Evolutionary conservation across 2,888 invertebrate genomes (phyloP).

Genomic region (Oasisia sp.): DNA sequence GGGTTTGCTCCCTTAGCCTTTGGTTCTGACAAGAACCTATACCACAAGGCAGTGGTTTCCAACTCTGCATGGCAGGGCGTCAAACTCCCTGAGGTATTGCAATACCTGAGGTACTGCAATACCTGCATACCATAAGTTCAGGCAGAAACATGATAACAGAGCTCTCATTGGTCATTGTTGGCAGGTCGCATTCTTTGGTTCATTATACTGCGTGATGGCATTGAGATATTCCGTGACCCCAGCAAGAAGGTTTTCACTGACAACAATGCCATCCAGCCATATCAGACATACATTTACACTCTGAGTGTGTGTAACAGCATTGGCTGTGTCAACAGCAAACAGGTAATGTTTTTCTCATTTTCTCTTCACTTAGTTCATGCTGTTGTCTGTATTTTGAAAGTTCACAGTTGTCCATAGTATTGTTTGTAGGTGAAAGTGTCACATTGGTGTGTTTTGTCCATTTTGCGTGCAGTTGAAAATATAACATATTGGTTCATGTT

Average conservation of each 20-base stretch:
- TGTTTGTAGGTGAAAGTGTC: constrained; percentile 45
- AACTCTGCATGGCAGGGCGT: too few species aligned
- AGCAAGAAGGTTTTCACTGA: constrained; percentile 49
- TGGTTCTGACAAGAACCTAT: too few species aligned
- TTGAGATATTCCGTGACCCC: constrained; percentile 59
- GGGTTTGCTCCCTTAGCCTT: too few species aligned
- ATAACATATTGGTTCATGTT: too few species aligned
- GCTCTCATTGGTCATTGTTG: constrained; percentile 24
- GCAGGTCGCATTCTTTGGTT: constrained; percentile 59
- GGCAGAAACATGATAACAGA: neutral
- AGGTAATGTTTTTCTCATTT: constrained; percentile 44
- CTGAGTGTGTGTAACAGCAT: constrained; percentile 57
- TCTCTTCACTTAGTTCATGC: too few species aligned
- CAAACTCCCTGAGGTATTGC: too few species aligned
- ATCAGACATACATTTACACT: constrained; percentile 57
- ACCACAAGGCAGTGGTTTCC: too few species aligned
- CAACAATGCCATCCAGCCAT: constrained; percentile 60
- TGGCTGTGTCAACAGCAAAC: constrained; percentile 57
- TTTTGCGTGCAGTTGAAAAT: neutral
- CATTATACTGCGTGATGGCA: constrained; percentile 56
- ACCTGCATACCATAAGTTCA: too few species aligned
- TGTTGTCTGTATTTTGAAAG: too few species aligned
- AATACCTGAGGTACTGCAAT: too few species aligned
- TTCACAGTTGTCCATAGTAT: neutral
- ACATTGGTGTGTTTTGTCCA: neutral